A percentile compares a stretch with the other conserved stretches of the same genome.
phyloP scores from a whole-genome alignment of 2,797 vertebrate species.

The Eremophila alpestris region DNA sequence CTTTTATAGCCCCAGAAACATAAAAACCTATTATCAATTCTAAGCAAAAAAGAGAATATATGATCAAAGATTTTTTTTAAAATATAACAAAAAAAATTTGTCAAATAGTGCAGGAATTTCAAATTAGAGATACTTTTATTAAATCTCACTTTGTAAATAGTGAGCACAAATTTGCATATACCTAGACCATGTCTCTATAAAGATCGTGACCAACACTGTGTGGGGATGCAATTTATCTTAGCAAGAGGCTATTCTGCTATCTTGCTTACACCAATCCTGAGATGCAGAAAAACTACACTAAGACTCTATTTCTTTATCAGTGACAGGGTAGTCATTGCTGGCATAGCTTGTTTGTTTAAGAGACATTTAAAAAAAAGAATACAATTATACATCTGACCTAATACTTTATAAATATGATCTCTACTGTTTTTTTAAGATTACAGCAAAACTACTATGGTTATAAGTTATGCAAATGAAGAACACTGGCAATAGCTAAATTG shows the following conservation, averaged over 20 bases:
- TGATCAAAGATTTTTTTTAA: not conserved
- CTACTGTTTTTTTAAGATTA: not conserved
- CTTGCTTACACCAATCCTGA: not conserved
- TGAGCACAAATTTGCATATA: not conserved
- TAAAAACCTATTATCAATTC: not conserved
- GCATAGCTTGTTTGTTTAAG: not conserved
- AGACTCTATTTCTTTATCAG: not conserved
- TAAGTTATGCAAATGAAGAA: constrained; percentile 3
- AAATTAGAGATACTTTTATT: not conserved
- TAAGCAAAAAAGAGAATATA: not conserved
- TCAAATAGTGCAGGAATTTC: not conserved
- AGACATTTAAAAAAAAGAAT: not conserved
- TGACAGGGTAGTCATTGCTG: not conserved
- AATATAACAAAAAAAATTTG: not conserved
- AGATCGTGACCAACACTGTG: not conserved
- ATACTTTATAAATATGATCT: not conserved
- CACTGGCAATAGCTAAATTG: constrained; percentile 35
- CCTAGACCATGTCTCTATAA: not conserved
- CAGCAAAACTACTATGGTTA: not conserved
- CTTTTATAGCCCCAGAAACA: not conserved
- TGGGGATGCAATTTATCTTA: not conserved
- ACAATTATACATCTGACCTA: not conserved
- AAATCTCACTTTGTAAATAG: not conserved
- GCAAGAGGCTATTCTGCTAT: not conserved
- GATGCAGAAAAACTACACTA: not conserved